These are phyloP conservation scores for Lasioglossum calceatum DNA, from an alignment of 2,888 invertebrate genomes.

Conservation along the genomic window DNA sequence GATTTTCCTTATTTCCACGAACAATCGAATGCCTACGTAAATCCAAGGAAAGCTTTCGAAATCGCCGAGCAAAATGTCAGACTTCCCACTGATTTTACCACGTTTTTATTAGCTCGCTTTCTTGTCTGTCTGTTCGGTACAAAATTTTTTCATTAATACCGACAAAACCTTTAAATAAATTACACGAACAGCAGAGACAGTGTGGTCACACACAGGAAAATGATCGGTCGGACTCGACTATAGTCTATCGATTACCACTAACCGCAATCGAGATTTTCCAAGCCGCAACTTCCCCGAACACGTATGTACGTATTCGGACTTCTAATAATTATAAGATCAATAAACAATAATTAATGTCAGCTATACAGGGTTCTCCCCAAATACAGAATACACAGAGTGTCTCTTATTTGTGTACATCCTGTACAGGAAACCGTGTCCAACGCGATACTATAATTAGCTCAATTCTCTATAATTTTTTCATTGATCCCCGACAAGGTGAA, in stretches of 20 bases:
- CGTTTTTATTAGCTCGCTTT: no score
- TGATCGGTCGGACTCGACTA: constrained; percentile 24
- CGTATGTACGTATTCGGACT: background rate
- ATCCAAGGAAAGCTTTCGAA: background rate
- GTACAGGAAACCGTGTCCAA: background rate
- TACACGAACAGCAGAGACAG: background rate
- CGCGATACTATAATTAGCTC: constrained; percentile 41
- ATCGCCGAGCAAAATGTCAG: background rate
- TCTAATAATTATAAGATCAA: constrained; percentile 15
- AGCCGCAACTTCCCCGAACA: constrained; percentile 19
- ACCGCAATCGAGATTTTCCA: constrained; percentile 27
- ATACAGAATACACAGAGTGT: no score
- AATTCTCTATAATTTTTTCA: constrained; percentile 59
- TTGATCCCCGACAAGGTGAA: constrained; percentile 61
- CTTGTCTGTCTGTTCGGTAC: no score
- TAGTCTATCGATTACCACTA: constrained; percentile 34
- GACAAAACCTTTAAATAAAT: background rate
- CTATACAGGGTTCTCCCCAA: no score
- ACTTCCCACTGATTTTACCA: background rate
- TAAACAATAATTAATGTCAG: background rate
- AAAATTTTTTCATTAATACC: background rate
- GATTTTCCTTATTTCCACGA: background rate
- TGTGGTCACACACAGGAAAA: background rate
- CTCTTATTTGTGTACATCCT: background rate
- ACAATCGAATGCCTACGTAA: background rate